Evolutionary conservation across 2,113 vertebrate species (phyloP), one percentile per base, ranked within the genome.

Genomic region (Sander lucioperca): DNA sequence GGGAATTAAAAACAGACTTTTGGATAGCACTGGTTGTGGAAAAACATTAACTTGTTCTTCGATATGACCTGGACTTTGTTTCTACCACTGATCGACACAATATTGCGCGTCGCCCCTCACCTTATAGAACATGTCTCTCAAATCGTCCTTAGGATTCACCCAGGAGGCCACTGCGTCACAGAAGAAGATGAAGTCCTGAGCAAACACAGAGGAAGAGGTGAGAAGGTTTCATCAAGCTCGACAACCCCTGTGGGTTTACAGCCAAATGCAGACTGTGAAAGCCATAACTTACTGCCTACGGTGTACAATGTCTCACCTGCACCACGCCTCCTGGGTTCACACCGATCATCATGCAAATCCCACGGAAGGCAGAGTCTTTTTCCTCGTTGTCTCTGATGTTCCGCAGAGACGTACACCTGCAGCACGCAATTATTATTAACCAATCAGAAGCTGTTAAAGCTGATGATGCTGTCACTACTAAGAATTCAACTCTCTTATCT

Each of bases 91-190:
- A 45, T 23, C 19, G 13, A 21, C 33, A 45, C 3, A 16, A 39
- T 30, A 19, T 0, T 27, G 16, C 4, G 47, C 1, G 45, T 73
- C 10, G 51, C 43, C 3, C 11, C 74, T 93, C 80, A 97, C 97
- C 97, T 98, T 98, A 93, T 97, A 98, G 93, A 98, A 98, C 97
- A 98, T 98, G 93, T 98, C 97, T 87, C 97, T 93, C 80, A 98
- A 94, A 89, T 98, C 97, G 21, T 98, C 97, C 91, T 98, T 98
- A 50, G 97, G 97, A 84, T 92, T 98, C 85, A 98, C 97, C 97
- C 97, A 98, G 62, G 97, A 98, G 78, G 97, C 97, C 88, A 98
- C 97, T 0, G 97, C 97, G 1, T 98, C 97, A 74, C 97, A 98
- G 96, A 98, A 98, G 94, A 98, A 98, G 91, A 98, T 98, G 91